Evolutionary conservation across 1,140 invertebrate genomes (phyloP).

Genomic region (Scaptomyza graminum): DNA sequence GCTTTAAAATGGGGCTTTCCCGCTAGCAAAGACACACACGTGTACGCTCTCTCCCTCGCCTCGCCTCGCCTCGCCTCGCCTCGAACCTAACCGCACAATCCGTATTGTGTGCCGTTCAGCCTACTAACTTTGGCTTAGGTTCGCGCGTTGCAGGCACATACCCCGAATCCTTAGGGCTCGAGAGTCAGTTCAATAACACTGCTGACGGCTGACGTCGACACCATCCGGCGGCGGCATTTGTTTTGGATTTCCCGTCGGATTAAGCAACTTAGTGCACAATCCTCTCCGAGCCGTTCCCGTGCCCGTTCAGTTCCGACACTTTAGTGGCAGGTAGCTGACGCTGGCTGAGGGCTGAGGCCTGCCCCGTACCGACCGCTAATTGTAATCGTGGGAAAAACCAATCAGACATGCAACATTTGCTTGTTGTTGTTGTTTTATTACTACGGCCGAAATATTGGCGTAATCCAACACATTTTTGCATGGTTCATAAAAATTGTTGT

Average conservation of each 20-base stretch:
- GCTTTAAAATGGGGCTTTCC: slow-evolving; percentile 59
- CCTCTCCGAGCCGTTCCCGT: slow-evolving; percentile 14
- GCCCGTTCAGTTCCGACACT: slow-evolving; percentile 60
- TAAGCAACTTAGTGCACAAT: slow-evolving; percentile 79
- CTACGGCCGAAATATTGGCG: slow-evolving; percentile 68
- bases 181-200: slow-evolving; percentile 37
- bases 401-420: slow-evolving; percentile 70
- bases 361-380: slow-evolving; percentile 54
- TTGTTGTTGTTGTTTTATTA: slow-evolving; percentile 53
- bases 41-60: slow-evolving; percentile 5
- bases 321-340: slow-evolving; percentile 11
- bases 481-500: slow-evolving; percentile 38
- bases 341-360: slow-evolving; percentile 8
- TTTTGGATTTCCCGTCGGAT: slow-evolving; percentile 82
- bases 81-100: slow-evolving; percentile 1
- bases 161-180: slow-evolving; percentile 10
- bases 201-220: slow-evolving; percentile 17
- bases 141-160: not conserved
- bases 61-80: no score
- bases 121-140: slow-evolving; percentile 52
- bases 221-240: slow-evolving; percentile 57
- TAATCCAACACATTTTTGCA: slow-evolving; percentile 61
- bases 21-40: slow-evolving; percentile 47
- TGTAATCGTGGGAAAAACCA: slow-evolving; percentile 79
- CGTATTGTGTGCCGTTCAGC: slow-evolving; percentile 40